These are phyloP conservation scores for Anagrus nilaparvatae DNA, from an alignment of 1,140 invertebrate genomes.

Conservation along the genomic window DNA sequence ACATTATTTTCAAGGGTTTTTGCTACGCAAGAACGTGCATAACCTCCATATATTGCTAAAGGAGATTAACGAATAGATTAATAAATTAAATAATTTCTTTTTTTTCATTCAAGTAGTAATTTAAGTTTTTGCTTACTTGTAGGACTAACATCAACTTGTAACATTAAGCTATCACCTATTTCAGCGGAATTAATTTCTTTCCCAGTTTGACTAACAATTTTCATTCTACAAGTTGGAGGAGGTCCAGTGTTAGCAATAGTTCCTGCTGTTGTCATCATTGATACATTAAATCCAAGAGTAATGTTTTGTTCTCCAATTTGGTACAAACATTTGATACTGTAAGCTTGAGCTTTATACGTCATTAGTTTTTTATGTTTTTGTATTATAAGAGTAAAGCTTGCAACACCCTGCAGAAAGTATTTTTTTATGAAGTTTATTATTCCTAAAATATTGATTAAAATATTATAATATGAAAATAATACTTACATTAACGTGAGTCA, in stretches of 20 bases:
- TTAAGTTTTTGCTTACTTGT: conserved; percentile 70
- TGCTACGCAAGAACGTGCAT: conserved; percentile 83
- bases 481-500: conserved; percentile 82
- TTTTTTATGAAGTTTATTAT: background rate
- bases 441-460: background rate
- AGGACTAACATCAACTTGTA: conserved; percentile 89
- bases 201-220: conserved; percentile 77
- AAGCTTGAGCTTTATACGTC: conserved; percentile 89
- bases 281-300: conserved; percentile 86
- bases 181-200: conserved; percentile 83
- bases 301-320: conserved; percentile 90
- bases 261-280: conserved; percentile 88
- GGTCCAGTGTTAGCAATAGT: conserved; percentile 92
- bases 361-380: conserved; percentile 92
- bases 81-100: no score
- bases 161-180: conserved; percentile 82
- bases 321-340: conserved; percentile 90
- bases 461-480: background rate
- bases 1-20: conserved; percentile 83
- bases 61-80: no score
- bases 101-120: no score
- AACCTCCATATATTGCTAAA: conserved; percentile 87
- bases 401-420: conserved; percentile 57
- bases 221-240: conserved; percentile 85
- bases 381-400: conserved; percentile 85